Evolutionary conservation across 2,888 invertebrate species (phyloP).

Genomic region (Yponomeuta cagnagella): DNA sequence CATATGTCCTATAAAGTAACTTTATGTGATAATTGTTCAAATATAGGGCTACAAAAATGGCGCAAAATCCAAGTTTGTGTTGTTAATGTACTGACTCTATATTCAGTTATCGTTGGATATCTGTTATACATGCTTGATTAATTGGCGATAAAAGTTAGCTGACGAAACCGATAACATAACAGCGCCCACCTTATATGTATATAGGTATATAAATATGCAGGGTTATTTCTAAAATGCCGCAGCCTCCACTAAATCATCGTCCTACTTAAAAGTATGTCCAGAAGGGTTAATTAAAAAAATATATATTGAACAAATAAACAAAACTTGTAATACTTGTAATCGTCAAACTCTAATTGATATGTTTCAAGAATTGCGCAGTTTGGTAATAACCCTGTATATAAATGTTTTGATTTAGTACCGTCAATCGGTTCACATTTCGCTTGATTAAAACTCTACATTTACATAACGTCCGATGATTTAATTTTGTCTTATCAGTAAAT

Average conservation of each 20-base stretch:
- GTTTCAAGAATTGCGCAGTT: no score
- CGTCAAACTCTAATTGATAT: no score
- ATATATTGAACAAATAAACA: no score
- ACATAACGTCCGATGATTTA: no score
- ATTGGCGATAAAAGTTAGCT: not conserved
- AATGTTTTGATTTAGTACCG: not conserved
- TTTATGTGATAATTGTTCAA: not conserved
- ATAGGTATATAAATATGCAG: no score
- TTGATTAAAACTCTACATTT: not conserved
- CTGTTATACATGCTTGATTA: not conserved
- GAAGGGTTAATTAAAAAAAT: no score
- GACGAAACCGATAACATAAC: conserved; percentile 5
- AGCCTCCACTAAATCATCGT: no score
- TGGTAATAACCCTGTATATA: not conserved
- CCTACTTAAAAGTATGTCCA: no score
- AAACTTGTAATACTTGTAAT: no score
- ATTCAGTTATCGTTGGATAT: not conserved
- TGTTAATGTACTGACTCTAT: not conserved
- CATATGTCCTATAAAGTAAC: no score
- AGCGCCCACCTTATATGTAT: not conserved
- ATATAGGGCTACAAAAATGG: not conserved
- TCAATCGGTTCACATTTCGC: conserved; percentile 19
- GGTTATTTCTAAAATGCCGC: no score
- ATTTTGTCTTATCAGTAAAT: no score
- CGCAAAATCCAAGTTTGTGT: not conserved